These are phyloP conservation scores for Acanthurus lineatus DNA, from an alignment of 2,797 vertebrate species.

Conservation along the genomic window DNA sequence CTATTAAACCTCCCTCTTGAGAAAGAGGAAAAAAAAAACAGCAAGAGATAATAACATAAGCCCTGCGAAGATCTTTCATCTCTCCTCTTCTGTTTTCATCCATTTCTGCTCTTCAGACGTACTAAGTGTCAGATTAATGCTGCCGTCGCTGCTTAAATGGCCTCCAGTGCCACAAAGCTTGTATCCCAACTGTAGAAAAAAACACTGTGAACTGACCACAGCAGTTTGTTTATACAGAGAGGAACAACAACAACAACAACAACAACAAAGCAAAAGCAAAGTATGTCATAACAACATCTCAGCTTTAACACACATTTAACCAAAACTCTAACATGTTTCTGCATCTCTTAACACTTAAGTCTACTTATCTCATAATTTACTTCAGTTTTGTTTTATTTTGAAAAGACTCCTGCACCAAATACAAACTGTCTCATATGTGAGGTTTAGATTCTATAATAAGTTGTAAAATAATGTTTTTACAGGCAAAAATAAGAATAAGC, in stretches of 20 bases:
- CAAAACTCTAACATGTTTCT: not conserved
- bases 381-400: not conserved
- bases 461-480: not conserved
- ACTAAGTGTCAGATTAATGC: constrained; percentile 74
- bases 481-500: not conserved
- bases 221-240: not conserved
- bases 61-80: constrained; percentile 77
- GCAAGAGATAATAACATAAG: constrained; percentile 79
- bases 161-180: constrained; percentile 42
- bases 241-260: no score
- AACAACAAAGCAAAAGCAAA: not conserved
- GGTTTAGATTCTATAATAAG: not conserved
- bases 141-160: constrained; percentile 49
- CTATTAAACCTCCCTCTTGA: constrained; percentile 70
- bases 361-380: not conserved
- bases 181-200: constrained; percentile 29
- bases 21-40: constrained; percentile 35
- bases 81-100: constrained; percentile 56
- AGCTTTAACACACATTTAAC: constrained; percentile 1
- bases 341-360: not conserved
- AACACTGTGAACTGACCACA: constrained; percentile 22
- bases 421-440: not conserved
- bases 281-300: not conserved
- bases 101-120: constrained; percentile 71
- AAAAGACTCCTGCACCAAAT: not conserved